Evolutionary conservation across 2,797 vertebrate genomes (phyloP), one percentile per base, ranked within the genome.

Genomic region (Hirundo rustica): DNA sequence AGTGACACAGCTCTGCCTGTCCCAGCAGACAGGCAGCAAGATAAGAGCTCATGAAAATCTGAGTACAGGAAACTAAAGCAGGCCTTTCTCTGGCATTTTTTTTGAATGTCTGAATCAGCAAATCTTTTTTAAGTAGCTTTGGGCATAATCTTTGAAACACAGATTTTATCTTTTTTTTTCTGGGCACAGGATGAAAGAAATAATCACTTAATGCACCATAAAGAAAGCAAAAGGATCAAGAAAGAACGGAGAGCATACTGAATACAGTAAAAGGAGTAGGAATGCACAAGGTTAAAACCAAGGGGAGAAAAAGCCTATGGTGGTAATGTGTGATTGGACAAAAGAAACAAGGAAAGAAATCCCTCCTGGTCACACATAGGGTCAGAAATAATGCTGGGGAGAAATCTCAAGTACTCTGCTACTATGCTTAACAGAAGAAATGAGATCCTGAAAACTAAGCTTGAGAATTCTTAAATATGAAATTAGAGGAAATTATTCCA

Each of bases 171-270:
- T 80, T 66, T 50, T 66, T 50, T 50, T 60, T 85, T 20, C 89
- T 80, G 32, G 78, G 71, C 73, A 83, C 5, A 36, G 29, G 89
- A 95, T 94, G 65, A 93, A 92, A 92, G 93, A 78, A 88, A 81
- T 48, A 51, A 65, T 61, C 40, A 45, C 29, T 71, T 77, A 77
- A 64, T 60, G 45, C n/a, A 73, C 50, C 70, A 76, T 36, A 77
- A 92, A 88, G 86, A 70, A 95, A 82, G 85, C 23, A 89, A 80
- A 71, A 80, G 40, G 19, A 81, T 73, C 7, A 62, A 87, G 54
- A 82, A 70, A 74, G 34, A 65, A 73, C 13, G 27, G 48, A 76
- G 17, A 48, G 17, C 20, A 38, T 23, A 51, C 7, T 22, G 32
- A 94, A 76, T 57, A 26, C 7, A 50, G 42, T 11, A 71, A 20